Evolutionary conservation across 2,113 vertebrate species (phyloP), one percentile per base, ranked within the genome.

Genomic region (Pedetes capensis): DNA sequence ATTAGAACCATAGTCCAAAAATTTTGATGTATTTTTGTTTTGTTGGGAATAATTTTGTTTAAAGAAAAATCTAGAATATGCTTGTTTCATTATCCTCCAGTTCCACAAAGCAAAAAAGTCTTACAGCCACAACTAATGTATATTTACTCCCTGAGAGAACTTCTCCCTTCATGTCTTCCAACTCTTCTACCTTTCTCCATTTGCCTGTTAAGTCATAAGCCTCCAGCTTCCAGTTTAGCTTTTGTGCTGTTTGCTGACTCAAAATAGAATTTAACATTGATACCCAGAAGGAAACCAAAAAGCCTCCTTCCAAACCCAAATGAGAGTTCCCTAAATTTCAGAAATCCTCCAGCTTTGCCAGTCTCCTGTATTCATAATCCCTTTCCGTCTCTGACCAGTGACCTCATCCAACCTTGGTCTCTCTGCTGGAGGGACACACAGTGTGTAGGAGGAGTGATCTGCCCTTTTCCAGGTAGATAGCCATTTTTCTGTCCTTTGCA

Each of bases 261-360:
- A 81, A 66, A 93, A 81, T 81, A 95, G 80, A 89, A 92, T 44
- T 66, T 53, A 75, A 87, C 61, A 39, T 59, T 53, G 78, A 80
- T 42, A 55, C 39, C 53, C 84, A 95, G 96, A 92, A 95, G 93
- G 90, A 90, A 92, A 64, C 75, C 51, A 55, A 2, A 91, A 64
- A 83, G 32, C 80, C 90, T 69, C 63, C 69, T 69, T 75, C 16
- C 25, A 49, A 61, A 79, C 32, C 27, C 72, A 64, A 12, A 5
- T 59, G n/a, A 20, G 91, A 47, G 69, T 8, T 47, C 55, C 37
- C 47, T 69, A 32, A 13, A 7, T 78, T 39, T 42, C 44, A 76
- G 86, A 37, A 63, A 18, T 59, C 9, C 9, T 29, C 51, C 2
- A 0, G 57, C 71, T 57, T 29, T 47, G 3, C n/a, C 37, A 6